Conservation (phyloP, 2,888 invertebrate species). For the Nowickia ferox region DNA sequence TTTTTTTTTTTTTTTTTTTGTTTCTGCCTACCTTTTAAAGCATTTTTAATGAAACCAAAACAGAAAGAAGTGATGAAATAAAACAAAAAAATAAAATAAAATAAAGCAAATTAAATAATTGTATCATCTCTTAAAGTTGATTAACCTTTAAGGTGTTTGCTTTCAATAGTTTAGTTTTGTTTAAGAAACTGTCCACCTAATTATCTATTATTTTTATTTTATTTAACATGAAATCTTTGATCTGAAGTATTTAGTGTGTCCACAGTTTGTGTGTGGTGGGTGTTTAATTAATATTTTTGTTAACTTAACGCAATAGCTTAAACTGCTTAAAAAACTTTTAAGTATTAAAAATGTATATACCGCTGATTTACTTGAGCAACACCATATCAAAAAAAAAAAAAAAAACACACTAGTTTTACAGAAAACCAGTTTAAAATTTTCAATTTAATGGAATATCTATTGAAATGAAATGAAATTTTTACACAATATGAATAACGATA, state of each 20-base stretch:
- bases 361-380: background rate
- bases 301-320: background rate
- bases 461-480: background rate
- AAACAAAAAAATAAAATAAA: background rate
- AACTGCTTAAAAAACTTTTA: background rate
- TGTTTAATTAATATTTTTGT: slow-evolving; percentile 1
- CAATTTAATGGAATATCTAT: background rate
- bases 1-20: background rate
- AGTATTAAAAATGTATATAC: background rate
- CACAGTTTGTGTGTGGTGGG: background rate
- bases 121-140: slow-evolving; percentile 56
- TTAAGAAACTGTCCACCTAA: slow-evolving; percentile 24
- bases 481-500: no score
- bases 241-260: background rate
- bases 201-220: slow-evolving; percentile 27
- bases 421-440: no score
- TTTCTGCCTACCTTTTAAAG: slow-evolving; percentile 38
- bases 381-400: no score
- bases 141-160: slow-evolving; percentile 45
- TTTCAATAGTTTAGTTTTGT: background rate
- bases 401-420: no score
- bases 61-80: slow-evolving; percentile 11
- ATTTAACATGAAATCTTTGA: slow-evolving; percentile 2
- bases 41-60: slow-evolving; percentile 38
- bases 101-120: slow-evolving; percentile 29